A percentile compares a stretch with the other conserved stretches of the same genome.
Conservation (phyloP, 2,113 vertebrate genomes). For the Odontophorus gujanensis region DNA sequence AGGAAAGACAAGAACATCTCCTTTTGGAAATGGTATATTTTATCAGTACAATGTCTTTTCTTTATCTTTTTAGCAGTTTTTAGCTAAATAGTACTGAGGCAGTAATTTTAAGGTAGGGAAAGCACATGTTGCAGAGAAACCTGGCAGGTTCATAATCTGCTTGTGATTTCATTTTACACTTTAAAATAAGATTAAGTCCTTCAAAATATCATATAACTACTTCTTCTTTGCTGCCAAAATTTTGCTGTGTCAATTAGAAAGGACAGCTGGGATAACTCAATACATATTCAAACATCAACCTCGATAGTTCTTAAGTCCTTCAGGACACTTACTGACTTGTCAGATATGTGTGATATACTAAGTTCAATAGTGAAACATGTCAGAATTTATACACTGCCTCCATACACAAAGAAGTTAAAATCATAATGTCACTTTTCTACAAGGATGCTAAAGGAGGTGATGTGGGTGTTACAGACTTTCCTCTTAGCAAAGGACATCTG, state of each 20-base stretch:
- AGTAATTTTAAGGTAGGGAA: neutral
- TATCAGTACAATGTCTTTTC: neutral
- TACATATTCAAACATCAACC: neutral
- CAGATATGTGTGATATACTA: neutral
- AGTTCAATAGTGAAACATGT: neutral
- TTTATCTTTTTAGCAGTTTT: neutral
- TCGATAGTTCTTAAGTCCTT: neutral
- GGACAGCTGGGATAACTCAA: neutral
- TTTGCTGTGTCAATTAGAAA: neutral
- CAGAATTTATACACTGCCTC: neutral
- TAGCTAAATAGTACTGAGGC: neutral
- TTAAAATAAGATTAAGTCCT: neutral
- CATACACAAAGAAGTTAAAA: neutral
- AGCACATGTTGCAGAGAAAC: neutral
- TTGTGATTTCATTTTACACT: neutral
- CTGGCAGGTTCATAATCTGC: neutral
- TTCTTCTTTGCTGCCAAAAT: neutral
- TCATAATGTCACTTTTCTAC: neutral
- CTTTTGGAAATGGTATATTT: conserved; percentile 91
- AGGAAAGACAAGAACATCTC: conserved; percentile 90
- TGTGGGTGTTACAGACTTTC: neutral
- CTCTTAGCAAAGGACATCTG: neutral
- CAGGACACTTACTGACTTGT: neutral
- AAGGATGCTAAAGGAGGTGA: neutral
- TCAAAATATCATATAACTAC: neutral